Conservation (phyloP, 2,113 vertebrate genomes). For the Chamaea fasciata region DNA sequence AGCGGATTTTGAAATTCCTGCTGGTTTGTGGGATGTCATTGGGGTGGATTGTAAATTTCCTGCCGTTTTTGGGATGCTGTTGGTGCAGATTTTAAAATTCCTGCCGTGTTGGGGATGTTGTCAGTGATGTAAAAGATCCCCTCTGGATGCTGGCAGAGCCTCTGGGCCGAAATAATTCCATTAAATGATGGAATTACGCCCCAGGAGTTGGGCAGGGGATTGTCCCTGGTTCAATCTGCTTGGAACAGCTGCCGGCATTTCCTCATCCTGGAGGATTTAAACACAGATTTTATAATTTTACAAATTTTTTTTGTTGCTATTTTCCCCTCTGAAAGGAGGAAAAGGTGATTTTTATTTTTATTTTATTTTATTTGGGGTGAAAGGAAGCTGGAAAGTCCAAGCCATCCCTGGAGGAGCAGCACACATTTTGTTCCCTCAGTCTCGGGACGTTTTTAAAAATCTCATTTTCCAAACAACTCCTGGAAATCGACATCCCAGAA, state of each 20-base stretch:
- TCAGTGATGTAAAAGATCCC: neutral
- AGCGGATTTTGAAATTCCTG: neutral
- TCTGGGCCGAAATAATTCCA: neutral
- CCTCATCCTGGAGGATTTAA: neutral
- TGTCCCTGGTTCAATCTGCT: neutral
- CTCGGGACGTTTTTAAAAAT: neutral
- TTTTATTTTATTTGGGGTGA: neutral
- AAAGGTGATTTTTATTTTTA: neutral
- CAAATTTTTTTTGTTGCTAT: neutral
- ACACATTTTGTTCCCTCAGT: neutral
- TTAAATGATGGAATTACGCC: neutral
- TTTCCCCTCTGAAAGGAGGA: neutral
- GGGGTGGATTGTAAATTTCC: neutral
- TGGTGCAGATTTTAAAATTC: neutral
- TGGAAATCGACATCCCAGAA: neutral
- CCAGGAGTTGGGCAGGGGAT: neutral
- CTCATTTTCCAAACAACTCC: conserved; percentile 11
- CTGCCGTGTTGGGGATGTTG: neutral
- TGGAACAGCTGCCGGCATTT: neutral
- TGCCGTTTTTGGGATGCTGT: neutral
- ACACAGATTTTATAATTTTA: neutral
- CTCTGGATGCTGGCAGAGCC: neutral
- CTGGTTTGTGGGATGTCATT: too few relatives aligned
- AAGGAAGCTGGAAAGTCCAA: neutral
- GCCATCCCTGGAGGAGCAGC: neutral